Conservation (phyloP, 2,888 invertebrate genomes). For the Leptogaster cylindrica region DNA sequence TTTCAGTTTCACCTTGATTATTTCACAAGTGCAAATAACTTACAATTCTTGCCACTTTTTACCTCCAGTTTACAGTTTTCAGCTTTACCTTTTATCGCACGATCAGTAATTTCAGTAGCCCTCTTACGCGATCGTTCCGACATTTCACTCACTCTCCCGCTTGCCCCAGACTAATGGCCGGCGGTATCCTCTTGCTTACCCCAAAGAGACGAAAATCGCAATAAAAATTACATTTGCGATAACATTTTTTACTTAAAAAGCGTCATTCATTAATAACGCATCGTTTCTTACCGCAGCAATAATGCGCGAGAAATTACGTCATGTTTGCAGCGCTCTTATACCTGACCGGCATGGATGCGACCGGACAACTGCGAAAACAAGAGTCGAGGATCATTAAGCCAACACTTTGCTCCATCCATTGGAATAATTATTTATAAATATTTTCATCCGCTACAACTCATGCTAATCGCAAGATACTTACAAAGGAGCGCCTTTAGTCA, state of each 20-base stretch:
- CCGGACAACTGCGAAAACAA: constrained; percentile 24
- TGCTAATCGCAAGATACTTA: constrained; percentile 31
- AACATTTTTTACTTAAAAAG: constrained; percentile 21
- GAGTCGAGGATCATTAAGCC: constrained; percentile 32
- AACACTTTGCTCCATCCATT: constrained; percentile 38
- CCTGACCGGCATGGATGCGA: background rate
- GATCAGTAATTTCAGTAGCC: constrained; percentile 17
- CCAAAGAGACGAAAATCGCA: constrained; percentile 1
- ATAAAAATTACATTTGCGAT: constrained; percentile 38
- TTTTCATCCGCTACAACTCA: constrained; percentile 40
- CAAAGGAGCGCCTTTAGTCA: constrained; percentile 22
- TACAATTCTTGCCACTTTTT: background rate
- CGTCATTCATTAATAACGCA: constrained; percentile 38
- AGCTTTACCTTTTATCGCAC: background rate
- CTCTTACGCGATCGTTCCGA: background rate
- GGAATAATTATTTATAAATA: constrained; percentile 42
- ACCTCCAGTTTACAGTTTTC: background rate
- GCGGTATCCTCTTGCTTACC: background rate
- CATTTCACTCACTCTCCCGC: background rate
- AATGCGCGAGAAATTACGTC: constrained; percentile 41
- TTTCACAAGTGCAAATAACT: too few relatives aligned
- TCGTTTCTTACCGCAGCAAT: constrained; percentile 27
- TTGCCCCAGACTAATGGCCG: background rate
- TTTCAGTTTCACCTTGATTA: too few relatives aligned
- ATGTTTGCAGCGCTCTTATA: constrained; percentile 25